A percentile compares a stretch with the other conserved stretches of the same genome.
Evolutionary conservation across 2,113 vertebrate species (phyloP).

Genomic region (Epinephelus cyanopodus): DNA sequence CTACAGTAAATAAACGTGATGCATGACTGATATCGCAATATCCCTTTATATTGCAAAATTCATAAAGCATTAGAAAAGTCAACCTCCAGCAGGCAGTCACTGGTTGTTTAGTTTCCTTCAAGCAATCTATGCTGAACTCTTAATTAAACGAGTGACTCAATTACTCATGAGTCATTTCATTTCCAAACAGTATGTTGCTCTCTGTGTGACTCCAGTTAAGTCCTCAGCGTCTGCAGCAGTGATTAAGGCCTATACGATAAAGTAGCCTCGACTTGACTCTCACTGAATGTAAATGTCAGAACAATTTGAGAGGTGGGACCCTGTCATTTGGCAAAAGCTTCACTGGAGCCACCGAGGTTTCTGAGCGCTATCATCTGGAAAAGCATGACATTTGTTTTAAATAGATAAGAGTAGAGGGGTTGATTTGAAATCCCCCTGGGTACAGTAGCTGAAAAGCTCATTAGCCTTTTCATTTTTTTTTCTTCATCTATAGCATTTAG

Average conservation of each 20-base stretch:
- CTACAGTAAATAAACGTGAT: background rate
- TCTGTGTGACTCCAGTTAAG: background rate
- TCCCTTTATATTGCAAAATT: background rate
- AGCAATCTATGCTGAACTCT: background rate
- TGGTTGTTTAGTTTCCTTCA: background rate
- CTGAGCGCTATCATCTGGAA: slow-evolving; percentile 37
- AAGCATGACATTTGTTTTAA: slow-evolving; percentile 61
- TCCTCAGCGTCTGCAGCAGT: slow-evolving; percentile 25
- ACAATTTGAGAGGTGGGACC: slow-evolving; percentile 54
- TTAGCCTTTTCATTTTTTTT: slow-evolving; percentile 31
- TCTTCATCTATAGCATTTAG: slow-evolving; percentile 29
- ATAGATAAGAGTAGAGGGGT: slow-evolving; percentile 54
- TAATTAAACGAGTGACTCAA: slow-evolving; percentile 19
- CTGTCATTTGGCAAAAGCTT: slow-evolving; percentile 47
- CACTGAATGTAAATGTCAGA: slow-evolving; percentile 62
- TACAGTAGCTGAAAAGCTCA: slow-evolving; percentile 32
- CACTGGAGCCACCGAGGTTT: slow-evolving; percentile 23
- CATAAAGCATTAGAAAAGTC: background rate
- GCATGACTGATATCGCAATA: background rate
- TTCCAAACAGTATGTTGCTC: slow-evolving; percentile 13
- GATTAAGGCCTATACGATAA: slow-evolving; percentile 43
- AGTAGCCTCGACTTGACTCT: slow-evolving; percentile 29
- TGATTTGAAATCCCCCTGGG: slow-evolving; percentile 53
- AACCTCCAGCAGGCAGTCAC: background rate
- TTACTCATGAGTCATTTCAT: slow-evolving; percentile 24